These are phyloP conservation scores for Corythaixoides concolor DNA, from an alignment of 2,113 vertebrate genomes.

Conservation along the genomic window DNA sequence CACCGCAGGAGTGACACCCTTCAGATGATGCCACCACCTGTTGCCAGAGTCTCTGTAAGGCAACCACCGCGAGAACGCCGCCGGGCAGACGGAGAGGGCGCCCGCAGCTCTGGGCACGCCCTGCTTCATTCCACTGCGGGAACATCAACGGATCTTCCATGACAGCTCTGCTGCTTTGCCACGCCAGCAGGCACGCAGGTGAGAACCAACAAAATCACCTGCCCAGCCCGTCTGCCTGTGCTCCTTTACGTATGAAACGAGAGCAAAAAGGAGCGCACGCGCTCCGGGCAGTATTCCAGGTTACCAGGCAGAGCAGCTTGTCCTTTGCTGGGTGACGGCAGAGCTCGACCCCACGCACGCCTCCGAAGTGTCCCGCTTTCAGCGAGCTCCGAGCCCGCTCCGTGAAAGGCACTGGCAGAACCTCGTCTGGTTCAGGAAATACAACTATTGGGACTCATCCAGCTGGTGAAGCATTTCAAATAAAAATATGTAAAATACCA, in stretches of 20 bases:
- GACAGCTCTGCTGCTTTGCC: neutral
- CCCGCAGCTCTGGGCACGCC: neutral
- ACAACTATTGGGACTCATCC: neutral
- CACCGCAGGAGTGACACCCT: neutral
- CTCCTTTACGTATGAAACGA: neutral
- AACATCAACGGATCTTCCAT: neutral
- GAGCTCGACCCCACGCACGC: neutral
- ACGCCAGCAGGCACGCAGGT: neutral
- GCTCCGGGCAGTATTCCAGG: neutral
- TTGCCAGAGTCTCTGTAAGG: neutral
- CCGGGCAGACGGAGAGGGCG: neutral
- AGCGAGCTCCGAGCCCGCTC: neutral
- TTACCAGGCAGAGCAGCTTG: neutral
- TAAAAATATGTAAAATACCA: neutral
- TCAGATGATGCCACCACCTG: neutral
- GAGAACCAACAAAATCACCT: neutral
- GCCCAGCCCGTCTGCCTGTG: neutral
- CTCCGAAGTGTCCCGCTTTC: neutral
- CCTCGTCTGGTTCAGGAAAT: neutral
- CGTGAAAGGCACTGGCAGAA: neutral
- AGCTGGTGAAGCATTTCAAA: neutral
- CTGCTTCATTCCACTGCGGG: neutral
- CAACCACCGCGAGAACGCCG: rapidly evolving
- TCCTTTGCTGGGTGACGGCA: neutral
- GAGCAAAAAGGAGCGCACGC: neutral